A percentile compares a stretch with the other conserved stretches of the same genome.
These are phyloP conservation scores for Ursus arctos DNA, from an alignment of 2,113 vertebrate genomes.

Conservation along the genomic window DNA sequence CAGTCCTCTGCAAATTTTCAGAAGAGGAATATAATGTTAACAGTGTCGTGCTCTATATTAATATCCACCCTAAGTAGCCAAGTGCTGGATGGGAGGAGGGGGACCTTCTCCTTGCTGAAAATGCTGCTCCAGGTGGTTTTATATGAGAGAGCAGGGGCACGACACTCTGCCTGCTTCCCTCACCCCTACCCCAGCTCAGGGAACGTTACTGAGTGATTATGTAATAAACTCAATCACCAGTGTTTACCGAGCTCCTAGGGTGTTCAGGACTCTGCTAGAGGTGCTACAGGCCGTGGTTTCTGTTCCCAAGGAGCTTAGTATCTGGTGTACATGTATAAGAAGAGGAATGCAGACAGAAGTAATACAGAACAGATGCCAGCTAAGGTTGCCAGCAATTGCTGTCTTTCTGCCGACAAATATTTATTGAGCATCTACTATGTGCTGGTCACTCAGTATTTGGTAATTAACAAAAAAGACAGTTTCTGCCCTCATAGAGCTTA, in stretches of 20 bases:
- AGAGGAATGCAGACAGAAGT: neutral
- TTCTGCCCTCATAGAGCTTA: neutral
- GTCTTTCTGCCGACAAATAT: neutral
- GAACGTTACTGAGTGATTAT: neutral
- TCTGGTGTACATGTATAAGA: accelerated
- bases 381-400: neutral
- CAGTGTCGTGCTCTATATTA: neutral
- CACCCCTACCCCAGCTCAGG: neutral
- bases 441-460: neutral
- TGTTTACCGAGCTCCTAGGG: neutral
- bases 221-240: neutral
- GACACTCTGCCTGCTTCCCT: neutral
- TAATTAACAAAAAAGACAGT: neutral
- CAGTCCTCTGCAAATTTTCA: neutral
- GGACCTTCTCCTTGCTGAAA: neutral
- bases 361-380: neutral
- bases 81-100: neutral
- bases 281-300: neutral
- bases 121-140: neutral
- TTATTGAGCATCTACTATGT: neutral
- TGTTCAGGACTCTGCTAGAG: neutral
- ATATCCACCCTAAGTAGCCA: neutral
- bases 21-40: neutral
- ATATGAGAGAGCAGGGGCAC: neutral
- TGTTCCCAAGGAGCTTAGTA: neutral